Percentiles rank a stretch among this genome's conserved stretches.
These are phyloP conservation scores for Abramis brama DNA, from an alignment of 2,113 vertebrate genomes.

Conservation along the genomic window DNA sequence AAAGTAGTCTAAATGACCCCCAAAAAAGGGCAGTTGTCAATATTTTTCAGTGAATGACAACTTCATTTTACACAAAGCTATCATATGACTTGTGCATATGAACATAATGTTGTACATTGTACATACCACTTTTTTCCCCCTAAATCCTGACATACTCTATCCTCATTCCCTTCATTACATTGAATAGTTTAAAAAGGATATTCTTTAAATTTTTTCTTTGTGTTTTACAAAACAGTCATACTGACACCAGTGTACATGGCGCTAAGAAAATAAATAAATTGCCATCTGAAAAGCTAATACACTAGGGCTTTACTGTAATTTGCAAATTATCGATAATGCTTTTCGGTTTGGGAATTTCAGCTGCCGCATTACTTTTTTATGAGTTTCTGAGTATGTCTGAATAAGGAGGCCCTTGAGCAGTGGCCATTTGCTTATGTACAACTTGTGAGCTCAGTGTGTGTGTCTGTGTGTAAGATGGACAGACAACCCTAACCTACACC, in stretches of 20 bases:
- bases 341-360: conserved; percentile 42
- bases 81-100: not conserved
- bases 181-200: not conserved
- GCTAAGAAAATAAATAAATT: not conserved
- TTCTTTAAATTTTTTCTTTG: not conserved
- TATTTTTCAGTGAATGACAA: not conserved
- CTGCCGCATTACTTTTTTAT: conserved; percentile 52
- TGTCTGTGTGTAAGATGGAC: conserved; percentile 35
- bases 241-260: not conserved
- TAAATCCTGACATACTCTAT: not conserved
- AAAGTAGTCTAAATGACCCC: too few relatives aligned
- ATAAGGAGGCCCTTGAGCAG: conserved; percentile 31
- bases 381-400: conserved; percentile 41
- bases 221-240: not conserved
- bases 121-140: not conserved
- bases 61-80: not conserved
- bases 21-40: not conserved
- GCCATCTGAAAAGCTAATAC: conserved; percentile 14
- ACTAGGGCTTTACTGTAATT: conserved; percentile 8
- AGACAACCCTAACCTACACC: conserved; percentile 46
- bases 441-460: conserved; percentile 7
- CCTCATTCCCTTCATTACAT: not conserved
- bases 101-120: too few relatives aligned
- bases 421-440: conserved; percentile 24
- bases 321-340: conserved; percentile 18